A percentile compares a stretch with the other conserved stretches of the same genome.
Evolutionary conservation across 2,888 invertebrate species (phyloP).

Genomic region (Vanessa cardui): DNA sequence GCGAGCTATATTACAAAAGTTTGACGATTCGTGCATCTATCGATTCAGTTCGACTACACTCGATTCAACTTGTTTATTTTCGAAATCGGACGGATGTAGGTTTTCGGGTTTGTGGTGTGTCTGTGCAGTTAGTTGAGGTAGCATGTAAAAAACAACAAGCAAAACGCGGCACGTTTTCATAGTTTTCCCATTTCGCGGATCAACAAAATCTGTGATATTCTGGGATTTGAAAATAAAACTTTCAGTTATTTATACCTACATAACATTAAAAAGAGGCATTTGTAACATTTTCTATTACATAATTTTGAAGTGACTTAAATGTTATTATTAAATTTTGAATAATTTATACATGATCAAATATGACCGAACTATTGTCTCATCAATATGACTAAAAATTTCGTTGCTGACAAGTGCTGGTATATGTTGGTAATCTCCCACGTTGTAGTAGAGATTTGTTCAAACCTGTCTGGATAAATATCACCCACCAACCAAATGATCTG

Average conservation of each 20-base stretch:
- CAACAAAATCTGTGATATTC: constrained; percentile 42
- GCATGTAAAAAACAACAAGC: constrained; percentile 19
- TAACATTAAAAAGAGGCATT: neutral
- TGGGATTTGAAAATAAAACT: neutral
- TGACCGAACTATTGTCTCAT: too few species aligned
- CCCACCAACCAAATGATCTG: too few species aligned
- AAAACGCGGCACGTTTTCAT: constrained; percentile 37
- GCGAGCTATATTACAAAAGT: constrained; percentile 69
- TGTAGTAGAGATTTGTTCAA: too few species aligned
- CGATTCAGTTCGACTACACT: constrained; percentile 70
- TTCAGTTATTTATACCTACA: neutral
- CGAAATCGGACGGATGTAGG: constrained; percentile 73
- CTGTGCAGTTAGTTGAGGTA: constrained; percentile 50
- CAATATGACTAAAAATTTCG: too few species aligned
- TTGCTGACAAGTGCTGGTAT: too few species aligned
- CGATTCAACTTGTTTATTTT: constrained; percentile 70
- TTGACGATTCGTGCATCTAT: constrained; percentile 72
- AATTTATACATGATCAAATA: too few species aligned
- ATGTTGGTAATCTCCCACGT: too few species aligned
- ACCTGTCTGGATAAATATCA: too few species aligned
- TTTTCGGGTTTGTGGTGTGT: constrained; percentile 78
- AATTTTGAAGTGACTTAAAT: too few species aligned
- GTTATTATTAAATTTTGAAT: too few species aligned
- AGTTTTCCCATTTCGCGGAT: constrained; percentile 60
- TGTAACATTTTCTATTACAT: neutral